phyloP scores from a whole-genome alignment of 2,113 vertebrate species.

The Malurus alboscapulatus region DNA sequence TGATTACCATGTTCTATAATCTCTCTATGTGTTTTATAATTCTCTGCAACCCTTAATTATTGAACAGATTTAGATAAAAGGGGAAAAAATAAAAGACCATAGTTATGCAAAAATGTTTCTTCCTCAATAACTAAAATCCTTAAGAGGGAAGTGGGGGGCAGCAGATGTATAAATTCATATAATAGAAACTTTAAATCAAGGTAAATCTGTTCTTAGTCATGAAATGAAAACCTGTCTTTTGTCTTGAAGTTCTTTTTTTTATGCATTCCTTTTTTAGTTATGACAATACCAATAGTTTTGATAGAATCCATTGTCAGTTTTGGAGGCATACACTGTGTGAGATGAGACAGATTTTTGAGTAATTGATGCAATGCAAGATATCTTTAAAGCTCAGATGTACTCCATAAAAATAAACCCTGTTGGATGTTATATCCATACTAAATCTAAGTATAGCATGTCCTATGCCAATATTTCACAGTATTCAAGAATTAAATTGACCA shows the following conservation, averaged over 20 bases:
- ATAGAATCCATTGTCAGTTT: background rate
- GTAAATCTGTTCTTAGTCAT: background rate
- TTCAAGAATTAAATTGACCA: background rate
- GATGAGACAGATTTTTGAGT: background rate
- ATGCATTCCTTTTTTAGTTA: background rate
- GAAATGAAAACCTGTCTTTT: background rate
- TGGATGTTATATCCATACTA: background rate
- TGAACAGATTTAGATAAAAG: background rate
- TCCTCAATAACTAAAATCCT: background rate
- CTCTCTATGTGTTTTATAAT: background rate
- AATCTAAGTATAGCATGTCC: background rate
- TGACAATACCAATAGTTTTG: background rate
- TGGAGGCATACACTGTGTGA: background rate
- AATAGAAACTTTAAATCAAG: background rate
- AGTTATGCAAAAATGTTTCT: background rate
- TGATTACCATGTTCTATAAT: background rate
- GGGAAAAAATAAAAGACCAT: rapidly evolving
- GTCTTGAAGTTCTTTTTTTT: background rate
- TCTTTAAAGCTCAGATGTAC: background rate
- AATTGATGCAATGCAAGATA: background rate
- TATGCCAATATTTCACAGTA: background rate
- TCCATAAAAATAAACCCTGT: background rate
- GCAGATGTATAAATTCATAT: background rate
- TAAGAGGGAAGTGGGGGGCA: rapidly evolving
- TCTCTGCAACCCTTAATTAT: background rate